These are phyloP conservation scores for Malacoraja senta DNA, from an alignment of 2,797 vertebrate genomes.

Conservation along the genomic window DNA sequence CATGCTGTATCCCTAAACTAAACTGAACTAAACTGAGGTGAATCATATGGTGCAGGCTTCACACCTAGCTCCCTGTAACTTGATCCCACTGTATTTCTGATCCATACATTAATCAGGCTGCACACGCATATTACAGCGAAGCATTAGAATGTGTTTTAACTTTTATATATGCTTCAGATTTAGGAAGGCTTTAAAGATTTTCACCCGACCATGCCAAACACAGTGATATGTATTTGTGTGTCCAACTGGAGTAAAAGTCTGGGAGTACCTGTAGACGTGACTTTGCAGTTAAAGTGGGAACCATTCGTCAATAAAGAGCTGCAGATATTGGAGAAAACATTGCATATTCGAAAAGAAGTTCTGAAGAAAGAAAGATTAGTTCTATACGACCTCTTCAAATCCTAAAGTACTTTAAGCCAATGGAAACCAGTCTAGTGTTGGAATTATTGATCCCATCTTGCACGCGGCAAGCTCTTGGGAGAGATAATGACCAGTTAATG, in stretches of 20 bases:
- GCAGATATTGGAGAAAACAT: background rate
- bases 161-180: background rate
- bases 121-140: background rate
- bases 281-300: background rate
- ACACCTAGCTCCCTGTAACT: background rate
- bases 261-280: background rate
- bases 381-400: background rate
- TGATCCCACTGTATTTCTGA: background rate
- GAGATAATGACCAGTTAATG: background rate
- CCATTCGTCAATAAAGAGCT: background rate
- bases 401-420: background rate
- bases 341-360: background rate
- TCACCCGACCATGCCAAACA: background rate
- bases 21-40: too few species aligned
- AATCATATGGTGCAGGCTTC: too few species aligned
- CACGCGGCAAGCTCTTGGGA: background rate
- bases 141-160: constrained; percentile 28
- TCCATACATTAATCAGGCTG: constrained; percentile 10
- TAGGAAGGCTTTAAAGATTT: background rate
- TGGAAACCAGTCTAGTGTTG: background rate
- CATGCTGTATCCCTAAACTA: too few species aligned
- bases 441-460: background rate
- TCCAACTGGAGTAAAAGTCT: constrained; percentile 12
- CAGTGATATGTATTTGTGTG: background rate
- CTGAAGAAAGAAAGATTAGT: constrained; percentile 9